Evolutionary conservation across 2,888 invertebrate species (phyloP).

Genomic region (Scaptomyza caliginosa): DNA sequence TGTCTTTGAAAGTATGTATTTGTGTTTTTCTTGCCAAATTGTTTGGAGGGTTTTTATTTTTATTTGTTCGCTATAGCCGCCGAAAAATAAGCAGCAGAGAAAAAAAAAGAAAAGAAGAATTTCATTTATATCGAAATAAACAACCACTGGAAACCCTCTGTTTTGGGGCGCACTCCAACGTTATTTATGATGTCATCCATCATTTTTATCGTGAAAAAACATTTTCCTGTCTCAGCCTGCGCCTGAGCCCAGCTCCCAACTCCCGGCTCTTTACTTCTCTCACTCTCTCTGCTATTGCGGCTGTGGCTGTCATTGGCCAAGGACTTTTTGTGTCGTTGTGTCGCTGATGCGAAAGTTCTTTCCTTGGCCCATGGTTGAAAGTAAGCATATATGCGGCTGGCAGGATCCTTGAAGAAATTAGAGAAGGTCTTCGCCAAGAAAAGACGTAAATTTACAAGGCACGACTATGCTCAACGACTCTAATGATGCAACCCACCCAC

Average conservation of each 20-base stretch:
- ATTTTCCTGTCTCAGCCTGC: conserved; percentile 82
- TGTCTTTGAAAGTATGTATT: background rate
- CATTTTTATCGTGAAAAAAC: conserved; percentile 85
- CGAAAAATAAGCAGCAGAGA: conserved; percentile 59
- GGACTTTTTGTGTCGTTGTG: conserved; percentile 79
- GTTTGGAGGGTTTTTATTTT: conserved; percentile 51
- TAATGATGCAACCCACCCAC: conserved; percentile 80
- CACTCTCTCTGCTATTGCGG: conserved; percentile 31
- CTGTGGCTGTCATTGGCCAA: conserved; percentile 81
- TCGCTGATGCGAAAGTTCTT: conserved; percentile 56
- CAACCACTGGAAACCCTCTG: conserved; percentile 84
- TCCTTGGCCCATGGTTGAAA: background rate
- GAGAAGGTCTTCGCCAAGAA: conserved; percentile 70
- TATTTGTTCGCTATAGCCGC: conserved; percentile 53
- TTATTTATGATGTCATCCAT: conserved; percentile 85
- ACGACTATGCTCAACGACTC: conserved; percentile 72
- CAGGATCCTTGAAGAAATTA: conserved; percentile 73
- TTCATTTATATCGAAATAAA: conserved; percentile 84
- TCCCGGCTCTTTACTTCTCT: conserved; percentile 34
- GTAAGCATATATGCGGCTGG: conserved; percentile 59
- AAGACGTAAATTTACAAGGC: conserved; percentile 70
- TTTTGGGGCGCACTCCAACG: conserved; percentile 82
- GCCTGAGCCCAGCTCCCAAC: conserved; percentile 49
- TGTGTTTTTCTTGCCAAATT: conserved; percentile 59
- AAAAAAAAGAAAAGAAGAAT: conserved; percentile 55